Evolutionary conservation across 2,888 invertebrate genomes (phyloP), one percentile per base, ranked within the genome.

Genomic region (Drymonia ruficornis): DNA sequence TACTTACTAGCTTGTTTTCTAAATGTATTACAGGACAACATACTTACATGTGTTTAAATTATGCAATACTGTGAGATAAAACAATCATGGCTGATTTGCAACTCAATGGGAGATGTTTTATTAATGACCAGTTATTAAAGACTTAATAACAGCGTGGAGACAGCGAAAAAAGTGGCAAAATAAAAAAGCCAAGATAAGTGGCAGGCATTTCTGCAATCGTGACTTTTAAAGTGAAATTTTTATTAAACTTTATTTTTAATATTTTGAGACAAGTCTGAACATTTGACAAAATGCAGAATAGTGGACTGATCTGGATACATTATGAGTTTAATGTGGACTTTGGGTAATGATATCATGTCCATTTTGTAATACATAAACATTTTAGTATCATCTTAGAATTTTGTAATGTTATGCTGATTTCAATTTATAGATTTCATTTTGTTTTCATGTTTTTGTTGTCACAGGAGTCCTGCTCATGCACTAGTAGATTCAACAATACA

Each of bases 401-500:
- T n/a, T n/a, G 3, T n/a, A 36, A n/a, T 6, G n/a, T 23, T 23
- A 36, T 34, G 31, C 12, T 9, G 8, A n/a, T 13, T 13, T 11
- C 8, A 6, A 16, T n/a, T 40, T 16, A 16, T 40, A 40, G 40
- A 40, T 16, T 40, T 4, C 8, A 40, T 40, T 40, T 40, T 38
- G 6, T 15, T 23, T 1, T 5, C n/a, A 5, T n/a, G 5, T 36
- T n/a, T 36, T 44, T 23, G 51, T 52, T 58, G 49, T 56, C 12
- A 46, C 73, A 83, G 84, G 61, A 67, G 56, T 67, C 71, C 74
- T 65, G 68, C 76, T 61, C 71, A 83, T 81, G 79, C 71, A 69
- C 71, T 70, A 59, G 52, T 72, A 67, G 73, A 63, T 58, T 69
- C 53, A 50, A 50, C 55, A 53, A 49, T 52, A 61, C 57, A 53